phyloP scores from a whole-genome alignment of 1,140 invertebrate genomes.

The Aphelenchoides besseyi region DNA sequence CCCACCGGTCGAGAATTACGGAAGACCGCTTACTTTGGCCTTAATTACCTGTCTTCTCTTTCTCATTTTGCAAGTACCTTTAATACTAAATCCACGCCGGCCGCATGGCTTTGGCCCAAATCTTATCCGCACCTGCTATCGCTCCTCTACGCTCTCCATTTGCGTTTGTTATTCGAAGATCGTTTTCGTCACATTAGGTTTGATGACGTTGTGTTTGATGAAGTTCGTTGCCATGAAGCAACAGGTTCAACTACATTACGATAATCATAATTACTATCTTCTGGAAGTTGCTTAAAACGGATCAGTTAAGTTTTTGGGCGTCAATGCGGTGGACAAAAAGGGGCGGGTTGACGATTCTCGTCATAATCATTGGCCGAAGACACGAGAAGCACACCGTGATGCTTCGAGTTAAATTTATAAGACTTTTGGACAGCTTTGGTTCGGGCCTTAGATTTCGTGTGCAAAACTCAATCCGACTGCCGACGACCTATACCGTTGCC shows the following conservation, averaged over 20 bases:
- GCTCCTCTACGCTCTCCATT: no score
- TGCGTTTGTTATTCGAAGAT: no score
- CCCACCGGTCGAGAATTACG: no score
- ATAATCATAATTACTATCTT: no score
- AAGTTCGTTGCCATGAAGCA: no score
- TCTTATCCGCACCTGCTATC: slow-evolving; percentile 2
- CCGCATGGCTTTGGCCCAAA: background rate
- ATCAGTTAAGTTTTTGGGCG: no score
- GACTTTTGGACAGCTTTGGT: background rate
- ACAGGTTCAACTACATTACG: no score
- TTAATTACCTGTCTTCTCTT: background rate
- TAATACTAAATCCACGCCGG: background rate
- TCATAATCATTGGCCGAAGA: background rate
- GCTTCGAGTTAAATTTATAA: slow-evolving; percentile 1
- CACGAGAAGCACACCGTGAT: background rate
- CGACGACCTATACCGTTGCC: background rate
- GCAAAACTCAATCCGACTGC: background rate
- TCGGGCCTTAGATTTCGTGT: background rate
- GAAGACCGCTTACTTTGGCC: background rate
- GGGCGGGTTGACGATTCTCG: background rate
- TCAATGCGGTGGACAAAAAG: background rate
- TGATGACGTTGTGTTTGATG: no score
- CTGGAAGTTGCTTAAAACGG: no score
- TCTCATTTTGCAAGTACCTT: background rate
- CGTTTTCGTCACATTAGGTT: no score